Evolutionary conservation across 2,888 invertebrate species (phyloP), one percentile per base, ranked within the genome.

Genomic region (Xylophagus ater): DNA sequence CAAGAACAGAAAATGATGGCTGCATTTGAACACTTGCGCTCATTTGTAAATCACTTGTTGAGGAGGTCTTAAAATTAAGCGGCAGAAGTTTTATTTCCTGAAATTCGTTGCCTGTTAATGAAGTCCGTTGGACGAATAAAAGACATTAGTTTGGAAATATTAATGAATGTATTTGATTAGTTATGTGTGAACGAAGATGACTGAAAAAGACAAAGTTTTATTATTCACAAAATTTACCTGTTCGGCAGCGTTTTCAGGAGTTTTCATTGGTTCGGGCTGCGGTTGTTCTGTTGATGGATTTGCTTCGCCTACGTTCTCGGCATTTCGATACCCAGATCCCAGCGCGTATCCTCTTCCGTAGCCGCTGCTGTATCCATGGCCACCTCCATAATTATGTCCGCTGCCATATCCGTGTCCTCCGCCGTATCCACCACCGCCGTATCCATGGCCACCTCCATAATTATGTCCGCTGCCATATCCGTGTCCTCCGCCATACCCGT

Each of bases 31-130:
- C n/a, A n/a, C n/a, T n/a, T n/a, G n/a, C n/a, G n/a, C n/a, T n/a
- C n/a, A n/a, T n/a, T n/a, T n/a, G n/a, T n/a, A n/a, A n/a, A n/a
- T n/a, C n/a, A n/a, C n/a, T n/a, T n/a, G n/a, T n/a, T n/a, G n/a
- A n/a, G n/a, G n/a, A n/a, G n/a, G n/a, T n/a, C n/a, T n/a, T n/a
- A n/a, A n/a, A n/a, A n/a, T n/a, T n/a, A n/a, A n/a, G n/a, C n/a
- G n/a, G n/a, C n/a, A n/a, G n/a, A n/a, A n/a, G 4, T 8, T 10
- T 37, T 21, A 37, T 37, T 37, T 31, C 37, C 37, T 37, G 30
- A 31, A 37, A 37, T 31, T 37, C 37, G 37, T 28, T 31, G 29
- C 37, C 37, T 37, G 37, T 37, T 37, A 37, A 37, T 37, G 17
- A 3, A 34, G 21, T 15, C 18, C 5, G 12, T 13, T 34, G 15